Base-by-base conservation (phyloP, 2,113 vertebrate species). In the Lampris incognitus region DNA sequence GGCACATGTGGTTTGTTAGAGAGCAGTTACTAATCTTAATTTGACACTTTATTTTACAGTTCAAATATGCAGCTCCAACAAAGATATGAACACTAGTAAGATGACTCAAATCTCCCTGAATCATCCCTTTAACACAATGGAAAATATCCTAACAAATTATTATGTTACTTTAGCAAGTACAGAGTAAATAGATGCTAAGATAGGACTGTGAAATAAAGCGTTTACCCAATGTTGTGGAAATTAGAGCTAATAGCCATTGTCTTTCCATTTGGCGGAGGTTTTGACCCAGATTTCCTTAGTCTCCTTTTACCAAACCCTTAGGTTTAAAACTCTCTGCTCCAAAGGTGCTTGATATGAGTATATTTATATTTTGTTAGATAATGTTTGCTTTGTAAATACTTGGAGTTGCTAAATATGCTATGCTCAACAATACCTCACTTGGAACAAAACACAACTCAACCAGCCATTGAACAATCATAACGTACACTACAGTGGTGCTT, bases 351-450 rank as follows among this genome's bases (percentile, higher is more conserved):
- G 80, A 89, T 89, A 87, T 70, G 7, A 91, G 81, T 91, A 69
- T 92, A 78, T 86, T 85, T 78, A 89, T 88, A 92, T 85, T 87
- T 84, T 93, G 92, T 95, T 95, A 94, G 92, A 81, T 92, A 82
- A 89, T 88, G 67, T 87, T 88, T 85, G 76, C 74, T 87, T 88
- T 90, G 85, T 91, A 87, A 84, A 83, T 91, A 67, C 42, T 91
- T 90, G 92, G 87, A 90, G 66, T 78, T 85, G 83, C 66, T 84
- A 72, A 88, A 81, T 87, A 82, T 88, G 83, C 82, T 87, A 88
- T 86, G 74, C 84, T 84, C 82, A 87, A 86, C 85, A 94, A 93
- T 97, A 97, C 96, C 96, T 97, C 96, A 95, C 82, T 91, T 89
- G 85, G 85, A 92, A 93, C 88, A 92, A 85, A 92, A 92, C 83